Percentiles rank a stretch among this genome's conserved stretches.
Conservation (phyloP, 92 coral and sea anemone genomes). For the Umimayanthus chanpuru region DNA sequence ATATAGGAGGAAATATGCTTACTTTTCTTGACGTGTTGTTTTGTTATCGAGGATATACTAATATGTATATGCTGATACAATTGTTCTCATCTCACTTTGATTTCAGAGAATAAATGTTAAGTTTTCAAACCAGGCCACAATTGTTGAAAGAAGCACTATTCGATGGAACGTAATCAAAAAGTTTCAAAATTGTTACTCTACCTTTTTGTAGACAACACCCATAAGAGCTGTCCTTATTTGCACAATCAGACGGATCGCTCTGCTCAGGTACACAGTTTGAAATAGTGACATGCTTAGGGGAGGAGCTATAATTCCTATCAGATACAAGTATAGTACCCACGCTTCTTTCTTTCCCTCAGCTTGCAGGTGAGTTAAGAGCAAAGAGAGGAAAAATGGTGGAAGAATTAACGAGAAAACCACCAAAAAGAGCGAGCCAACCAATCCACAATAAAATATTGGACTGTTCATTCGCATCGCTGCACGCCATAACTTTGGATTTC, state of each 20-base stretch:
- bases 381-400: neutral
- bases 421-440: neutral
- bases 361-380: neutral
- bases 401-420: neutral
- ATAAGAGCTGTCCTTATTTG: neutral
- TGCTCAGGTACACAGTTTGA: neutral
- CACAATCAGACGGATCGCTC: neutral
- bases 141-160: too few relatives aligned
- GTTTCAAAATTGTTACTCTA: neutral
- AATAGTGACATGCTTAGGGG: neutral
- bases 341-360: neutral
- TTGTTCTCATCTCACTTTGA: too few relatives aligned
- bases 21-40: too few relatives aligned
- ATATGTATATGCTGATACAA: too few relatives aligned
- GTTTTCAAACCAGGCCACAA: too few relatives aligned
- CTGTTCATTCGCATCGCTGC: neutral
- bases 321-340: neutral
- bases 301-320: neutral
- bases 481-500: conserved; percentile 11
- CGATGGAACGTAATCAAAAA: neutral
- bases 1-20: too few relatives aligned
- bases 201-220: conserved; percentile 12
- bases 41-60: too few relatives aligned
- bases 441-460: neutral
- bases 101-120: too few relatives aligned